These are phyloP conservation scores for Ylistrum balloti DNA, from an alignment of 1,140 invertebrate species.

Conservation along the genomic window DNA sequence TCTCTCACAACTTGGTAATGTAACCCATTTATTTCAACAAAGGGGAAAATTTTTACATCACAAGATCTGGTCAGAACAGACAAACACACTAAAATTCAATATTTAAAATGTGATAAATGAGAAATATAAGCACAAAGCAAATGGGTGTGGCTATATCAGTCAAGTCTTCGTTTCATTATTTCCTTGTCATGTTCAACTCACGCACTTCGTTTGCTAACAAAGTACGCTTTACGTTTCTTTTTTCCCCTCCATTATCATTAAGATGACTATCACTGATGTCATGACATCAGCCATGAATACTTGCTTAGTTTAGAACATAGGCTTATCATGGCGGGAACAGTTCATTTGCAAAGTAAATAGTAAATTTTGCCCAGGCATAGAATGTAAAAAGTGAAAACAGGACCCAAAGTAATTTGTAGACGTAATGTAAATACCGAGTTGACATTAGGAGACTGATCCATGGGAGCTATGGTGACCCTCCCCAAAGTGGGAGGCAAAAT, in stretches of 20 bases:
- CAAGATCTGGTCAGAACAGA: not conserved
- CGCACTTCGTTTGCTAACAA: not conserved
- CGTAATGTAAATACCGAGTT: not conserved
- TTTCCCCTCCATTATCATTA: not conserved
- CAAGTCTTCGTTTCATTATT: not conserved
- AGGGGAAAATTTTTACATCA: not conserved
- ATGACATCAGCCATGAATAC: not conserved
- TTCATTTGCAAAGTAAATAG: not conserved
- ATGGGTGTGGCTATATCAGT: not conserved
- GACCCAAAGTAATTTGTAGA: not conserved
- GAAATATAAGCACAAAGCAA: not conserved
- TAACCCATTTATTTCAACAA: not conserved
- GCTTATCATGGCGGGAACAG: not conserved
- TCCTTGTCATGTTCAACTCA: not conserved
- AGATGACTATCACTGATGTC: no score
- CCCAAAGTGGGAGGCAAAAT: slow-evolving; percentile 33
- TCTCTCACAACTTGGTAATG: not conserved
- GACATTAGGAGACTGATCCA: not conserved
- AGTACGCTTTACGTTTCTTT: not conserved
- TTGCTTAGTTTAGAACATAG: not conserved
- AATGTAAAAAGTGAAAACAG: not conserved
- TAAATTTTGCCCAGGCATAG: not conserved
- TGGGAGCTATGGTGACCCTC: slow-evolving; percentile 17
- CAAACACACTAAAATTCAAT: no score
- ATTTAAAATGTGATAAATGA: not conserved